phyloP scores from a whole-genome alignment of 2,888 invertebrate genomes.

The Tholera decimalis region DNA sequence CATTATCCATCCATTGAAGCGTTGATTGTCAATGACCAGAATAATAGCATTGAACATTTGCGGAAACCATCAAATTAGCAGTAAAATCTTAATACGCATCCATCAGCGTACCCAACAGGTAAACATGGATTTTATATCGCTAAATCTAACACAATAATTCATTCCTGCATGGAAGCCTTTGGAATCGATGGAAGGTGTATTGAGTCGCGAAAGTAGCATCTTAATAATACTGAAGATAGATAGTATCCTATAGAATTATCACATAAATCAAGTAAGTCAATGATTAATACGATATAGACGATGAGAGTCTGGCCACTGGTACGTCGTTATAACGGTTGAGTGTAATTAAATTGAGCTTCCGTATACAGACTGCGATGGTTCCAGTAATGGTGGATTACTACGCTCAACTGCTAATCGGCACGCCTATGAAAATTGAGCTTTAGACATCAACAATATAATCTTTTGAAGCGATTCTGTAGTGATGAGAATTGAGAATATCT shows the following conservation, averaged over 20 bases:
- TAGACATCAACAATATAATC: conserved; percentile 68
- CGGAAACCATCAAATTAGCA: conserved; percentile 34
- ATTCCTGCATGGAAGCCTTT: conserved; percentile 28
- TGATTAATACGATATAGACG: conserved; percentile 86
- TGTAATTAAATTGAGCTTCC: conserved; percentile 90
- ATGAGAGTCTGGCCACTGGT: conserved; percentile 77
- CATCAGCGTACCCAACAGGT: conserved; percentile 37
- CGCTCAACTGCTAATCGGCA: conserved; percentile 45
- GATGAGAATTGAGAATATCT: conserved; percentile 17
- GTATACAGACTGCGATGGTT: conserved; percentile 73
- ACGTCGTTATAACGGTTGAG: conserved; percentile 86
- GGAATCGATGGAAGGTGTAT: conserved; percentile 29
- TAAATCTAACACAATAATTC: conserved; percentile 37
- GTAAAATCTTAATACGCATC: conserved; percentile 28
- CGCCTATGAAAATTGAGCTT: conserved; percentile 70
- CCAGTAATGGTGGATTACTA: conserved; percentile 64
- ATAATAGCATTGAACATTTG: conserved; percentile 13
- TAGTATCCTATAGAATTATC: conserved; percentile 83
- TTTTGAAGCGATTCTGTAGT: conserved; percentile 40
- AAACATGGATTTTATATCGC: conserved; percentile 29
- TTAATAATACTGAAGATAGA: conserved; percentile 80
- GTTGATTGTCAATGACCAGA: conserved; percentile 11
- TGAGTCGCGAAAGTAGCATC: conserved; percentile 74
- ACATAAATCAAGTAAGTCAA: conserved; percentile 86
- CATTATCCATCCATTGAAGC: not conserved